Evolutionary conservation across 2,888 invertebrate species (phyloP), one percentile per base, ranked within the genome.

Genomic region (Sylvicola cinctus): DNA sequence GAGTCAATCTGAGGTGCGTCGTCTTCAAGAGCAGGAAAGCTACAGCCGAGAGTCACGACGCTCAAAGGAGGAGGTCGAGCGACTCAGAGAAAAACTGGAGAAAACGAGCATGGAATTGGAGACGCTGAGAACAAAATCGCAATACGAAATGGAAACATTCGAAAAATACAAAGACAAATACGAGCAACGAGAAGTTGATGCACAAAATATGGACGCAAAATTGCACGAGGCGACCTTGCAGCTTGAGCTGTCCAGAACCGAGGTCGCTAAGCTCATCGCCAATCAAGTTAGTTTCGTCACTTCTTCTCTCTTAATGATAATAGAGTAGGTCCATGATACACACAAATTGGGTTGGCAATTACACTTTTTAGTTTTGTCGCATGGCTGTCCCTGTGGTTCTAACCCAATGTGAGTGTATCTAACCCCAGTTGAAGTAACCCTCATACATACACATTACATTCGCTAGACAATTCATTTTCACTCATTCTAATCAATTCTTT

Each of bases 21-120:
- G 81, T 51, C 70, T 83, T 8, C 83, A 85, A 49, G 81, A 81
- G 39, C 74, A 74, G 2, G 78, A 81, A 47, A 75, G 76, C 30
- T 68, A 83, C 5, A 69, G 80, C 38, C 79, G 83, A 49, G 81
- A 83, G 51, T 70, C 77, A 38, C 76, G 80, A 41, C 62, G 78
- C 49, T 72, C 80, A 41, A 77, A 83, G 50, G 61, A 77, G 49
- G 83, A 85, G 55, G 70, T 81, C 51, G 84, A 84, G 54, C 66
- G 83, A 46, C 63, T 83, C 44, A 69, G 80, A 39, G 74, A 79
- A 49, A 69, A 80, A 44, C 58, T 84, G 48, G 83, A 84, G 57
- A 81, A 81, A 62, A 73, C 77, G 3, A 66, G 77, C 38, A 65
- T 75, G 48, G 85, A 87, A 48, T 60, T 85, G 54, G 83, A 84